A percentile compares a stretch with the other conserved stretches of the same genome.
Conservation (phyloP, 2,888 invertebrate genomes). For the Crematogaster levior region DNA sequence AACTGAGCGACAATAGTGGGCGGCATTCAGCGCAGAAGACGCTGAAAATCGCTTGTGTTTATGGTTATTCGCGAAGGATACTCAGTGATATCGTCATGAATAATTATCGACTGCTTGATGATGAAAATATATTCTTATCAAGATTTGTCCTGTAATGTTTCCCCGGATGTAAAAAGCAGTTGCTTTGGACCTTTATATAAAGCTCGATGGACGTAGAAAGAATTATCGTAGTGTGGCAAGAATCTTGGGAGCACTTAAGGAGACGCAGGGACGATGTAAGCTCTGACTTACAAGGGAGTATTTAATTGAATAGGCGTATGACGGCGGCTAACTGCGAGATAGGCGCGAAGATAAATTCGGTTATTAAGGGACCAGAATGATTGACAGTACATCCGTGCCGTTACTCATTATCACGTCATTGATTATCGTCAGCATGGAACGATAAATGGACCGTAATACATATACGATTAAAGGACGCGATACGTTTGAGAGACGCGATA, state of each 20-base stretch:
- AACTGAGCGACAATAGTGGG: background rate
- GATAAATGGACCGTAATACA: background rate
- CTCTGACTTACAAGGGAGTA: background rate
- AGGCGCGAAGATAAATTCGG: constrained; percentile 9
- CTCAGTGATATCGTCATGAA: background rate
- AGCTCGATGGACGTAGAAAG: background rate
- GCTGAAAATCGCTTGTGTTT: background rate
- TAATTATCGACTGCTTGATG: background rate
- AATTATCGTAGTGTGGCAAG: constrained; percentile 57
- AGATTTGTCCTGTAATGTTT: background rate
- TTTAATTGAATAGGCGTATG: constrained; percentile 15
- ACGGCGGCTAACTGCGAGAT: constrained; percentile 3
- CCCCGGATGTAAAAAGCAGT: background rate
- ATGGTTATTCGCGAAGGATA: background rate
- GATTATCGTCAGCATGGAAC: background rate
- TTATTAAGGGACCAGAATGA: background rate
- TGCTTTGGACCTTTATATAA: background rate
- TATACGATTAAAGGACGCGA: constrained; percentile 28
- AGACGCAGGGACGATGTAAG: background rate
- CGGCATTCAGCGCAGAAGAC: background rate
- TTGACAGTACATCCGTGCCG: background rate
- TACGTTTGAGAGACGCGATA: constrained; percentile 35
- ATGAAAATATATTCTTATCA: background rate
- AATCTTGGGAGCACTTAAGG: constrained; percentile 68
- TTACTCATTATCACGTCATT: constrained; percentile 23